Evolutionary conservation across 2,113 vertebrate genomes (phyloP).

Genomic region (Protobothrops flavoviridis): DNA sequence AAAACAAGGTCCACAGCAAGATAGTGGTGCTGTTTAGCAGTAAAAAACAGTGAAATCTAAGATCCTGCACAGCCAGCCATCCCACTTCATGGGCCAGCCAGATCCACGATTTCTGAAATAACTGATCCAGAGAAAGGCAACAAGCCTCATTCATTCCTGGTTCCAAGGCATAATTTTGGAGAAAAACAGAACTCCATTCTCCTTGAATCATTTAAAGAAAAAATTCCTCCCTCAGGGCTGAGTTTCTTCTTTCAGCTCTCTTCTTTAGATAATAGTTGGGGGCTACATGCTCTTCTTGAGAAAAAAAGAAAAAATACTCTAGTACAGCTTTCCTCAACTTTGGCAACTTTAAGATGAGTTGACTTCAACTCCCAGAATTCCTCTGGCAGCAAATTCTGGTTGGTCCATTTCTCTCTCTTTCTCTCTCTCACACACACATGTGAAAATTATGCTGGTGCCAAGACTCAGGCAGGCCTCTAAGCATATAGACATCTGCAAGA

Average conservation of each 20-base stretch:
- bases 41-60: not conserved
- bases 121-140: not conserved
- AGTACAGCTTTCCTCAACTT: too few species aligned
- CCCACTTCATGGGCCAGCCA: not conserved
- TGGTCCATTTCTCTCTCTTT: too few species aligned
- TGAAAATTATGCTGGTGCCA: too few species aligned
- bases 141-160: not conserved
- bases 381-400: not conserved
- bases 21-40: not conserved
- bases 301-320: too few species aligned
- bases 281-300: too few species aligned
- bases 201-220: not conserved
- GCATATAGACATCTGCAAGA: too few species aligned
- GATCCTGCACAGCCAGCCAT: not conserved
- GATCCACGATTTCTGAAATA: not conserved
- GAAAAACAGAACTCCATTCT: not conserved
- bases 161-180: not conserved
- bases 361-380: not conserved
- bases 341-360: not conserved
- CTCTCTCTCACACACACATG: too few species aligned
- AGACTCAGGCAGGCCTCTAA: too few species aligned
- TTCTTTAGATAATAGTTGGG: too few species aligned
- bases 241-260: too few species aligned
- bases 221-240: too few species aligned
- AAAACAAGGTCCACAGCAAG: not conserved